These are phyloP conservation scores for Laticauda colubrina DNA, from an alignment of 2,113 vertebrate species.

Conservation along the genomic window DNA sequence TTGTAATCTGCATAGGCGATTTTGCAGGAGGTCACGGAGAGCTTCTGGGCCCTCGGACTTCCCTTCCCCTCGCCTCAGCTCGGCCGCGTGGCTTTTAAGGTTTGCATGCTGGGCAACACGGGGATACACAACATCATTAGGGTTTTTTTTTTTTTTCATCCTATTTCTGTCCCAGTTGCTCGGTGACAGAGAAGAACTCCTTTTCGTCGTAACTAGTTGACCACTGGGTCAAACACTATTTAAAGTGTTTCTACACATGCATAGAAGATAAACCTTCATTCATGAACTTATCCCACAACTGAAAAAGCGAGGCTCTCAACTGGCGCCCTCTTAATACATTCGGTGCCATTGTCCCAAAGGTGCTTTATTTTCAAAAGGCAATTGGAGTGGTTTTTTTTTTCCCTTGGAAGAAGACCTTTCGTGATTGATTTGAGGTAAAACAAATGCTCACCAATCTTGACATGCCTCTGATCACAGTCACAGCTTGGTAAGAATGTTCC, in stretches of 20 bases:
- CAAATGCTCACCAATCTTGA: not conserved
- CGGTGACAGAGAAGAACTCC: not conserved
- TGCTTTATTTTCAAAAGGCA: not conserved
- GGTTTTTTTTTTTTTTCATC: not conserved
- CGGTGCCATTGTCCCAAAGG: not conserved
- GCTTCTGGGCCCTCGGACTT: not conserved
- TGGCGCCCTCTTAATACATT: not conserved
- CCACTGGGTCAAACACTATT: not conserved
- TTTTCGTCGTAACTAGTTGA: not conserved
- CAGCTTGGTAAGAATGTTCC: not conserved
- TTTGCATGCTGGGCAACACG: not conserved
- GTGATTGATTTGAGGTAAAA: not conserved
- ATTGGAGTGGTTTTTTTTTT: not conserved
- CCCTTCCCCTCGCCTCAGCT: not conserved
- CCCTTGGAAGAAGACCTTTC: not conserved
- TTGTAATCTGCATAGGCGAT: not conserved
- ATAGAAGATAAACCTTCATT: not conserved
- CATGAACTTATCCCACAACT: not conserved
- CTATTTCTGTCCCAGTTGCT: conserved; percentile 27
- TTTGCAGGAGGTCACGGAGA: not conserved
- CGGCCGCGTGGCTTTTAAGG: not conserved
- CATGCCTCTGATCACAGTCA: not conserved
- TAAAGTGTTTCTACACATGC: not conserved
- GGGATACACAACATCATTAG: not conserved
- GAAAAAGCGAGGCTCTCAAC: not conserved